Percentiles rank a stretch among this genome's conserved stretches.
Conservation (phyloP, 2,113 vertebrate genomes). For the Heterotilapia buettikoferi region DNA sequence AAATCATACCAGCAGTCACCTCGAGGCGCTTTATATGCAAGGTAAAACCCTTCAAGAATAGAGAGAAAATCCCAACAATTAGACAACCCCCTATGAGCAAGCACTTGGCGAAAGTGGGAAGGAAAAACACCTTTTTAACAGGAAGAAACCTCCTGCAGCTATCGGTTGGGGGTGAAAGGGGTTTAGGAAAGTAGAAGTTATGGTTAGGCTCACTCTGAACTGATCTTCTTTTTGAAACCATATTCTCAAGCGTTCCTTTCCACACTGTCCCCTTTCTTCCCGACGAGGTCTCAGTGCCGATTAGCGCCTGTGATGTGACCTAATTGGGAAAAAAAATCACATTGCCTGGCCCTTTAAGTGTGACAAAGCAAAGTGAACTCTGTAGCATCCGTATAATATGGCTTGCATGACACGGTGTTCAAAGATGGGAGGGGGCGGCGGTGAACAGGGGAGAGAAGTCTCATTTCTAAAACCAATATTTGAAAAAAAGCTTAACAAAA, state of each 20-base stretch:
- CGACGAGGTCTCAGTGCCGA: conserved; percentile 29
- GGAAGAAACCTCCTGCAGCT: not conserved
- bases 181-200: not conserved
- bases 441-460: not conserved
- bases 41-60: not conserved
- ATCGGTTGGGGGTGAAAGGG: not conserved
- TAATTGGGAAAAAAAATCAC: conserved; percentile 45
- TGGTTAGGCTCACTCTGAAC: not conserved
- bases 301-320: conserved; percentile 40
- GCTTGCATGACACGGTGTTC: not conserved
- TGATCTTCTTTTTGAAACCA: not conserved
- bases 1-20: not conserved
- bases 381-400: not conserved
- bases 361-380: not conserved
- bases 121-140: not conserved
- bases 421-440: not conserved
- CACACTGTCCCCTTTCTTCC: conserved; percentile 24
- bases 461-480: not conserved
- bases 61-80: not conserved
- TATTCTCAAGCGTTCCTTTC: not conserved
- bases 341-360: conserved; percentile 9
- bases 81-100: not conserved
- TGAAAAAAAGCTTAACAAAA: not conserved
- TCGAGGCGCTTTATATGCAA: not conserved
- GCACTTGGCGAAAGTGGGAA: not conserved